Base-by-base conservation (phyloP, 2,797 vertebrate species). In the Hippoglossus hippoglossus region DNA sequence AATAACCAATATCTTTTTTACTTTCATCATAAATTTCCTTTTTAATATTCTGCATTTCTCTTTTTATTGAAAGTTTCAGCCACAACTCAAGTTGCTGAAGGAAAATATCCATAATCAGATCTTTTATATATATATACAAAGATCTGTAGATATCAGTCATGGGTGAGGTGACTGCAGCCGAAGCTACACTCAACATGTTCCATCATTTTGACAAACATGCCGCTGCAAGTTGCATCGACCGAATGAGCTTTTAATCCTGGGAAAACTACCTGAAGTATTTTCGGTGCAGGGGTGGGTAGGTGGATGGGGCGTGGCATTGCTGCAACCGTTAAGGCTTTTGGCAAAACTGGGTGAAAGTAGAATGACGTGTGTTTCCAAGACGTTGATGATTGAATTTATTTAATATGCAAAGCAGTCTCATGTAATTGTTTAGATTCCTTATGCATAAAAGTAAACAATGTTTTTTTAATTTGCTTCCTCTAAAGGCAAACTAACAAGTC, bases 251-350 rank as follows among this genome's bases (percentile, higher is more conserved):
- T 67, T 52, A 51, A 31, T 82, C 49, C 63, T 83, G 75, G 76
- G 64, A 85, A 83, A 79, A 47, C 21, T 53, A 56, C 51, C 52
- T 47, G 49, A 26, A 65, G 58, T 28, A 63, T 44, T 67, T 50
- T 46, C 31, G 51, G 15, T 53, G 49, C 28, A 7, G 61, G 49
- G 65, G 50, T 28, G 26, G 15, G 26, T 54, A 6, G 13, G 25
- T 16, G 28, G 73, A 81, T 46, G 85, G 28, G 73, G 83, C 39
- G 86, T 72, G 85, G 83, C 34, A 0, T n/a, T 1, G 47, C 24
- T 75, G 44, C 21, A 70, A 87, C 84, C 66, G 76, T 83, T 74
- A 51, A 77, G 36, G 78, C 81, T 31, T 26, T 77, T 87, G 86
- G 79, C 81, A 79, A 22, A 59, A 31, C 28, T 31, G 7, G 28